Percentiles rank a stretch among this genome's conserved stretches.
Conservation (phyloP, 2,113 vertebrate species). For the Colius striatus region DNA sequence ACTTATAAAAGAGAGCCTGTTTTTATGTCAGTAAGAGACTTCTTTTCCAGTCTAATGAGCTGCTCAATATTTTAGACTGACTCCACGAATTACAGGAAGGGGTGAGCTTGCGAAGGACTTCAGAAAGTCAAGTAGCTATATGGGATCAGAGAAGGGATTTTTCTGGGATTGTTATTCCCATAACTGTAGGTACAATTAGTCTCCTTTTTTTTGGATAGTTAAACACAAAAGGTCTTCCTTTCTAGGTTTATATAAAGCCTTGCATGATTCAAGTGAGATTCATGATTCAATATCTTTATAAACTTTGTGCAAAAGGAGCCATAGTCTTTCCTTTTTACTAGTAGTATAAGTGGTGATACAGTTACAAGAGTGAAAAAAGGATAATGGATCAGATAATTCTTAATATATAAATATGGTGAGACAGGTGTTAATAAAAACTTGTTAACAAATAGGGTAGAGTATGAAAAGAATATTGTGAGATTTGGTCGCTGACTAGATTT, state of each 20-base stretch:
- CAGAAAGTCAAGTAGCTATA: background rate
- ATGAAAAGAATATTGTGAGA: background rate
- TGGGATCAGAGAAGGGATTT: background rate
- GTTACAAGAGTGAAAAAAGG: background rate
- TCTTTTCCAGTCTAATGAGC: background rate
- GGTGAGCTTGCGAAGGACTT: background rate
- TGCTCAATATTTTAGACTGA: background rate
- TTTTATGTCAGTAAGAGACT: background rate
- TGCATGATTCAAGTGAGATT: background rate
- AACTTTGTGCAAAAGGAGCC: background rate
- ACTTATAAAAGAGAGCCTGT: background rate
- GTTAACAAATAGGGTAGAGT: background rate
- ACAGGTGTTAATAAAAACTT: background rate
- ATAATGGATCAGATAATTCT: background rate
- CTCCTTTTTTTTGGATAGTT: background rate
- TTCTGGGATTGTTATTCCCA: no score
- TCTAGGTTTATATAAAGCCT: background rate
- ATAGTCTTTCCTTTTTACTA: background rate
- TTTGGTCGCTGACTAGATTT: background rate
- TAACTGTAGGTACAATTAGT: background rate
- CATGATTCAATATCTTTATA: background rate
- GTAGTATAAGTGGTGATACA: background rate
- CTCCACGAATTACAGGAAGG: background rate
- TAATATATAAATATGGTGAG: background rate
- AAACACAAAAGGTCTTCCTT: background rate